Evolutionary conservation across 2,113 vertebrate species (phyloP).

Genomic region (Cyanoderma ruficeps): DNA sequence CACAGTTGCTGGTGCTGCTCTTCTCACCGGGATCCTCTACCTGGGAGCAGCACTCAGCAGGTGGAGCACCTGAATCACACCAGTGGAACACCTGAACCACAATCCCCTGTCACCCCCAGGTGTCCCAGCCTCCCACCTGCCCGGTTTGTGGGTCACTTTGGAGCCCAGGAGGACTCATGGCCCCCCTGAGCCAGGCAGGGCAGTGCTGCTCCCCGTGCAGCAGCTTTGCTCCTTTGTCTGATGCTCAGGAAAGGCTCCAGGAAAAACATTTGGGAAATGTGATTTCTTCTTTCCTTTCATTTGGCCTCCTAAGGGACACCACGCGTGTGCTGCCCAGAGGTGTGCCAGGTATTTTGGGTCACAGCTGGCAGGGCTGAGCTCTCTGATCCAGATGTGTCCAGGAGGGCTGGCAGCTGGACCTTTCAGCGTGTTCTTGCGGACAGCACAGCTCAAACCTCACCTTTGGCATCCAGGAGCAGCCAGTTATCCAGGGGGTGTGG

Average conservation of each 20-base stretch:
- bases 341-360: background rate
- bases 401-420: background rate
- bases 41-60: background rate
- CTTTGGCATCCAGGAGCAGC: background rate
- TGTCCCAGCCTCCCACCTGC: background rate
- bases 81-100: background rate
- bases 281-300: background rate
- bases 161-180: background rate
- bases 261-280: background rate
- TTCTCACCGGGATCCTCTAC: accelerated
- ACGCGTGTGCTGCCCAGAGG: accelerated
- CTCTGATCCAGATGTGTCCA: background rate
- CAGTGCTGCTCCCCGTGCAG: background rate
- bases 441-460: background rate
- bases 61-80: background rate
- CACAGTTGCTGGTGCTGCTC: background rate
- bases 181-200: background rate
- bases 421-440: background rate
- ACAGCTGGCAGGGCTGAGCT: background rate
- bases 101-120: background rate
- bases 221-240: background rate
- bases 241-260: background rate
- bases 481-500: background rate
- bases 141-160: accelerated
- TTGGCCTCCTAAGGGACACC: background rate